Evolutionary conservation across 2,888 invertebrate species (phyloP).

Genomic region (Melitaea athalia): DNA sequence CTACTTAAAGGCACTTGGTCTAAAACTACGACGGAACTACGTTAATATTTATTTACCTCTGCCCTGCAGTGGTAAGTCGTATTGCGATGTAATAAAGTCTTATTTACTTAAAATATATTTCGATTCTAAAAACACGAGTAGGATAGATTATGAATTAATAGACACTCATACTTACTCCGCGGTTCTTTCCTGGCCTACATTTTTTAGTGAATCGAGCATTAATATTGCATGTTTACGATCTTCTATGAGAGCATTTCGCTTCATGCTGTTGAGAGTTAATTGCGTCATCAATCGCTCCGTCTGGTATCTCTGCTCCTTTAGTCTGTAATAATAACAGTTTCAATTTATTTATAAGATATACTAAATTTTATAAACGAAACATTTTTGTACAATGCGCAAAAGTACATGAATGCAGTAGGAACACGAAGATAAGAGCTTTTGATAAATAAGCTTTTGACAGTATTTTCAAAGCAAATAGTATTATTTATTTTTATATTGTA

Average conservation of each 20-base stretch:
- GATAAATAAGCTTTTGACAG: not conserved
- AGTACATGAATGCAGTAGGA: not conserved
- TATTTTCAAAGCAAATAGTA: not conserved
- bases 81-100: not conserved
- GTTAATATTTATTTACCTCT: conserved; percentile 1
- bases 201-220: conserved; percentile 76
- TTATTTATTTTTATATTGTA: not conserved
- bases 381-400: too few relatives aligned
- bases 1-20: conserved; percentile 11
- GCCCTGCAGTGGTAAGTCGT: conserved; percentile 4
- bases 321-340: conserved; percentile 49
- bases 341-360: not conserved
- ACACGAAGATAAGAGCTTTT: not conserved
- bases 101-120: not conserved
- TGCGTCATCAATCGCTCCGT: conserved; percentile 72
- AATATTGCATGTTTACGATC: conserved; percentile 77
- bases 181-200: conserved; percentile 72
- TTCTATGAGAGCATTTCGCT: conserved; percentile 73
- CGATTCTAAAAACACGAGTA: not conserved
- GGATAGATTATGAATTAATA: not conserved
- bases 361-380: not conserved
- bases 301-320: conserved; percentile 79
- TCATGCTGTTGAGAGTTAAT: conserved; percentile 67
- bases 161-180: conserved; percentile 53
- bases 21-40: conserved; percentile 6